phyloP scores from a whole-genome alignment of 2,888 invertebrate genomes.

The Dastarcus helophoroides region DNA sequence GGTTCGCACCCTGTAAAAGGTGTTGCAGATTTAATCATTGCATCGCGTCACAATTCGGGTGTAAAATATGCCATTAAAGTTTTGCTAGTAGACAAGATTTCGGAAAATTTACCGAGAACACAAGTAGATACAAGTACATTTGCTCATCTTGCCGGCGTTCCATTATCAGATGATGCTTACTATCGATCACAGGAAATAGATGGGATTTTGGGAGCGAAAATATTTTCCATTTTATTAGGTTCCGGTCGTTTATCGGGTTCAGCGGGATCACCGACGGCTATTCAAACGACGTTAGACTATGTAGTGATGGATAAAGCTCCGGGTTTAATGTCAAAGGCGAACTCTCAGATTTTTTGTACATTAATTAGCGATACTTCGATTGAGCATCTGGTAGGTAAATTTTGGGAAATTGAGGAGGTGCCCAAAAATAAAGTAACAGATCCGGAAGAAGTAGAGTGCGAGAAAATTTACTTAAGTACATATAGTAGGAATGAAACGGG shows the following conservation, averaged over 20 bases:
- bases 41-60: background rate
- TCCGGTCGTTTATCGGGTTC: background rate
- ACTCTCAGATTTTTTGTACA: too few species aligned
- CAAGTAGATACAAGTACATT: background rate
- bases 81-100: constrained; percentile 2
- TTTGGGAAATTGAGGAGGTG: constrained; percentile 2
- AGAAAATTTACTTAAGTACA: background rate
- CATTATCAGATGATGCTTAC: constrained; percentile 1
- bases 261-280: background rate
- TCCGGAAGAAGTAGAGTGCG: constrained; percentile 1
- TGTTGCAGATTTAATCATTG: background rate
- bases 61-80: background rate
- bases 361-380: too few species aligned
- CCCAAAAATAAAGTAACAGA: background rate
- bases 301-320: background rate
- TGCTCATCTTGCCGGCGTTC: background rate
- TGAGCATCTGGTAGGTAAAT: background rate
- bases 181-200: background rate
- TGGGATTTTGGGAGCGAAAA: background rate
- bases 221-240: background rate
- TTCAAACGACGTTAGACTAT: constrained; percentile 1
- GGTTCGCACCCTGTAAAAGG: background rate
- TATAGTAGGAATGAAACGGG: background rate
- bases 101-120: background rate
- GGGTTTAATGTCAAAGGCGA: background rate